These are phyloP conservation scores for Theristus sp. DNA, from an alignment of 2,888 invertebrate genomes.

Conservation along the genomic window DNA sequence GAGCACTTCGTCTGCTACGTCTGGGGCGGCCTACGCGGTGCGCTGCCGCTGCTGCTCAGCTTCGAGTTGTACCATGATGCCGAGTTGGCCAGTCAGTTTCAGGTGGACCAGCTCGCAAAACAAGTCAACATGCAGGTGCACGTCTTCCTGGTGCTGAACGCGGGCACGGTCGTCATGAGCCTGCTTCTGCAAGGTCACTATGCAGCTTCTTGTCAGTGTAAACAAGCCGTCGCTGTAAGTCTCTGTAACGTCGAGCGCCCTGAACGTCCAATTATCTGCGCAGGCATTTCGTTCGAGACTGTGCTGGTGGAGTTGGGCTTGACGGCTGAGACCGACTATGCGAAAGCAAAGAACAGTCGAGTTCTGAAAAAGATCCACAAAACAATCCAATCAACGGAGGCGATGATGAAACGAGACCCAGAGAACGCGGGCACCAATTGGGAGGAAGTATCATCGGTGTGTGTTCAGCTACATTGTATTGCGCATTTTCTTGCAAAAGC, in stretches of 20 bases:
- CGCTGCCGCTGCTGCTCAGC: conserved; percentile 40
- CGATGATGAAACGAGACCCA: neutral
- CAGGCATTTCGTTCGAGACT: neutral
- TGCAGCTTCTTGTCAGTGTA: too few species aligned
- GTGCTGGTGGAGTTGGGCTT: neutral
- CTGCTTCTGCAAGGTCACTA: neutral
- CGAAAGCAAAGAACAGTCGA: neutral
- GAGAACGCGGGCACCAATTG: neutral
- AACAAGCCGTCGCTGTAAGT: too few species aligned
- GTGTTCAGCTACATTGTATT: too few species aligned
- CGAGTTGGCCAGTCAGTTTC: neutral
- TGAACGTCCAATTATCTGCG: neutral
- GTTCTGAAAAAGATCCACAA: neutral
- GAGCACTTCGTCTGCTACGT: conserved; percentile 37
- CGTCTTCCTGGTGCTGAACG: neutral
- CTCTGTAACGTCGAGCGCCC: too few species aligned
- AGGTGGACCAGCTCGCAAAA: neutral
- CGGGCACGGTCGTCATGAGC: neutral
- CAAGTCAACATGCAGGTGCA: neutral
- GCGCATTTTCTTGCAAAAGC: too few species aligned
- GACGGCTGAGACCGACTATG: neutral
- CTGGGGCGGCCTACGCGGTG: conserved; percentile 46
- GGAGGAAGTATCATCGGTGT: neutral
- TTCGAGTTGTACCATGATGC: neutral
- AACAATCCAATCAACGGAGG: too few species aligned